phyloP scores from a whole-genome alignment of 2,797 vertebrate species.

The Sylvilagus floridanus region DNA sequence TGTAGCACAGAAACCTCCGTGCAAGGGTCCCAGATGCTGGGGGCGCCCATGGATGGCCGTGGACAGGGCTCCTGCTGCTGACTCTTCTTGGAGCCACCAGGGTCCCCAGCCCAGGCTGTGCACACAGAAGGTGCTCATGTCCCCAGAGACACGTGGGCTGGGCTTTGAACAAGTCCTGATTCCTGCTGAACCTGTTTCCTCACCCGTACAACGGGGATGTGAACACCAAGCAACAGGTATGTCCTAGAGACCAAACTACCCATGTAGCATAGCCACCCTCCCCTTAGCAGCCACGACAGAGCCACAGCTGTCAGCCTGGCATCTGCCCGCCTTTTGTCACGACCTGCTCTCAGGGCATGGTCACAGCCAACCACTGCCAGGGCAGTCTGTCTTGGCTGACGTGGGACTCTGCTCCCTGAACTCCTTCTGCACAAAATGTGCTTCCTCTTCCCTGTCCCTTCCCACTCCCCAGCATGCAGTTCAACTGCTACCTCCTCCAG shows the following conservation, averaged over 20 bases:
- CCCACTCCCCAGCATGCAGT: neutral
- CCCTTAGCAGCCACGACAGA: neutral
- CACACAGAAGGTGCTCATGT: neutral
- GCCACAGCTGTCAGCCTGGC: neutral
- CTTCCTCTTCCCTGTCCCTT: neutral
- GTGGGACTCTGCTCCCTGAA: neutral
- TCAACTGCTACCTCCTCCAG: conserved; percentile 5
- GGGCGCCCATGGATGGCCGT: neutral
- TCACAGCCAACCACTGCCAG: neutral
- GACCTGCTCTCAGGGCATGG: neutral
- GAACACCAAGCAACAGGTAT: neutral
- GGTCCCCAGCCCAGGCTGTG: neutral
- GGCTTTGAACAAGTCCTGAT: neutral
- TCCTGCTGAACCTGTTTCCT: neutral
- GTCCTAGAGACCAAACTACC: neutral
- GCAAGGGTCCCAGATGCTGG: neutral
- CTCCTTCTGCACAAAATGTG: neutral
- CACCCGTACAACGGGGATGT: neutral
- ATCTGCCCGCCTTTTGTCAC: neutral
- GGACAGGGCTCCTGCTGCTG: neutral
- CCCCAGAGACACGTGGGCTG: neutral
- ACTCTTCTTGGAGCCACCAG: neutral
- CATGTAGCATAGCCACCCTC: neutral
- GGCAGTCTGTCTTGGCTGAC: neutral
- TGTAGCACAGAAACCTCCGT: neutral